phyloP scores from a whole-genome alignment of 2,888 invertebrate genomes.

The Liopterus haemorrhoidalis region DNA sequence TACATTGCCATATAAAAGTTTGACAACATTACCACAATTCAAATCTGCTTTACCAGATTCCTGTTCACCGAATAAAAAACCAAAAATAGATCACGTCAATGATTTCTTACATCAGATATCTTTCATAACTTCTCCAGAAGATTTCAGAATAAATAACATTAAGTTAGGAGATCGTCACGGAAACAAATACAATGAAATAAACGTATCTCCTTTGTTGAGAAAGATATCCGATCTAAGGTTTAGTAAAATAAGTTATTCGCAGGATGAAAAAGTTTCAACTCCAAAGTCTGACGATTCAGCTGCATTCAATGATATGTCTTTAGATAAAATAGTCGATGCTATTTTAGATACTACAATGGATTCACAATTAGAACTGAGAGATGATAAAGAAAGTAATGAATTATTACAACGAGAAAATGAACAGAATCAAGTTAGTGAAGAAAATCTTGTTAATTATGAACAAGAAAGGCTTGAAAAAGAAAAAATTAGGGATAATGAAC shows the following conservation, averaged over 20 bases:
- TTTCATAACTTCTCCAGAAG: constrained; percentile 37
- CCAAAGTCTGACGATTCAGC: constrained; percentile 45
- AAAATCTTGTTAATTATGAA: constrained; percentile 37
- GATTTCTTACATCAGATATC: constrained; percentile 42
- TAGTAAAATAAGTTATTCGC: constrained; percentile 46
- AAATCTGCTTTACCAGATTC: constrained; percentile 40
- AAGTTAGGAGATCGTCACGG: constrained; percentile 15
- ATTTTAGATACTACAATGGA: constrained; percentile 54
- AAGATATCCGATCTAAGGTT: constrained; percentile 55
- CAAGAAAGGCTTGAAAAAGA: constrained; percentile 29
- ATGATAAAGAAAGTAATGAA: constrained; percentile 40
- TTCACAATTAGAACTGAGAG: constrained; percentile 18
- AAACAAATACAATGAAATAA: constrained; percentile 33
- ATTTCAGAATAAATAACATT: constrained; percentile 27
- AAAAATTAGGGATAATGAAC: too few relatives aligned
- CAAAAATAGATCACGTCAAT: constrained; percentile 40
- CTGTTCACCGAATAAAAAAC: constrained; percentile 46
- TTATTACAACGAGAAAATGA: constrained; percentile 35
- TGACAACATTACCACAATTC: constrained; percentile 21
- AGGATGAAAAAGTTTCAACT: constrained; percentile 42
- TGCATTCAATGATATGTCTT: constrained; percentile 51
- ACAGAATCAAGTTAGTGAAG: constrained; percentile 38
- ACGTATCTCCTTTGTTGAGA: constrained; percentile 56
- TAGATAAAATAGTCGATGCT: constrained; percentile 58
- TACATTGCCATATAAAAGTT: constrained; percentile 26